Conservation (phyloP, 2,113 vertebrate species). For the Austrofundulus limnaeus region DNA sequence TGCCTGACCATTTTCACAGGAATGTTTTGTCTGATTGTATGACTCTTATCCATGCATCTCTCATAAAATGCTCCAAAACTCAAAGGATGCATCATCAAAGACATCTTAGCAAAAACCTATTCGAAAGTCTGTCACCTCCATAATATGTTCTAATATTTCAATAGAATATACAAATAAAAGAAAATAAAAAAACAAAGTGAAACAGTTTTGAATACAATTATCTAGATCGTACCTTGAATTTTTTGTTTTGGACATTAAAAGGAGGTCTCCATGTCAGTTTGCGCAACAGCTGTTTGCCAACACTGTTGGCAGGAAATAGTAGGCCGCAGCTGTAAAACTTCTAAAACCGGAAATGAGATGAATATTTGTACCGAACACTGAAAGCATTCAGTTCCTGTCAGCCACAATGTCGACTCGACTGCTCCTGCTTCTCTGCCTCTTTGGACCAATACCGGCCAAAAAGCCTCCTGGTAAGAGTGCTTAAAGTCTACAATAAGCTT, state of each 20-base stretch:
- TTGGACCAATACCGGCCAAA: constrained; percentile 22
- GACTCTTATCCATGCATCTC: no score
- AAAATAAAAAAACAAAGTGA: no score
- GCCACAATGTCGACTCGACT: constrained; percentile 17
- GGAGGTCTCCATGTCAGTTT: no score
- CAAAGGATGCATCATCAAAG: no score
- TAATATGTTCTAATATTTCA: no score
- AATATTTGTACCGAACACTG: not conserved
- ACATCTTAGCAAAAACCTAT: not conserved
- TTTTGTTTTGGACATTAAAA: no score
- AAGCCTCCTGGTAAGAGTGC: constrained; percentile 47
- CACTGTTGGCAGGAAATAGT: constrained; percentile 47
- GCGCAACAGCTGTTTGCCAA: not conserved
- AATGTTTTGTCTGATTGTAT: no score
- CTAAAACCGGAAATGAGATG: not conserved
- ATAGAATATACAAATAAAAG: no score
- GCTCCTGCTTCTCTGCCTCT: constrained; percentile 46
- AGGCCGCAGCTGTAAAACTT: constrained; percentile 1
- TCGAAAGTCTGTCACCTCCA: not conserved
- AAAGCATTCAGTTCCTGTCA: not conserved
- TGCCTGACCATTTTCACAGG: no score
- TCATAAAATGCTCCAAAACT: no score
- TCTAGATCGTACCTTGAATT: no score
- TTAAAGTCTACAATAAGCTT: not conserved
- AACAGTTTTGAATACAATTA: no score